Evolutionary conservation across 2,797 vertebrate genomes (phyloP).

Genomic region (Sebastes itinus): DNA sequence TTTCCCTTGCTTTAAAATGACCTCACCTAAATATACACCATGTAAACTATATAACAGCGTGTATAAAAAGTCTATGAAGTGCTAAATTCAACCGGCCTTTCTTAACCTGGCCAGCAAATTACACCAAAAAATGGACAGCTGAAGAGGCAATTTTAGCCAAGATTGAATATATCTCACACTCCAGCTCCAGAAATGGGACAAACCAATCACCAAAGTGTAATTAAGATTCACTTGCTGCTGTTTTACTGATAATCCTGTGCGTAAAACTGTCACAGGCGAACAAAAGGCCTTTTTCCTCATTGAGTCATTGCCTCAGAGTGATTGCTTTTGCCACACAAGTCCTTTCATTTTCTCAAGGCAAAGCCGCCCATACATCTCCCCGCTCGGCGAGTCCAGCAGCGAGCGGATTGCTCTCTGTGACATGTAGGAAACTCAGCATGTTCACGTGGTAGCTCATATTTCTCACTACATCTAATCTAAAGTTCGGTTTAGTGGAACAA

Average conservation of each 20-base stretch:
- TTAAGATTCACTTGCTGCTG: slow-evolving; percentile 74
- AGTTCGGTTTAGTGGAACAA: background rate
- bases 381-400: slow-evolving; percentile 20
- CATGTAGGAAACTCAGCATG: slow-evolving; percentile 44
- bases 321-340: slow-evolving; percentile 64
- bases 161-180: slow-evolving; percentile 48
- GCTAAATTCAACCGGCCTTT: slow-evolving; percentile 8
- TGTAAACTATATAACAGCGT: background rate
- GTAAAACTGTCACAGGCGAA: slow-evolving; percentile 70
- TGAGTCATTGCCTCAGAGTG: slow-evolving; percentile 62
- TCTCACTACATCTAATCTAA: slow-evolving; percentile 12
- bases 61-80: slow-evolving; percentile 14
- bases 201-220: slow-evolving; percentile 71
- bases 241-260: slow-evolving; percentile 73
- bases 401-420: slow-evolving; percentile 41
- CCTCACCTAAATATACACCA: background rate
- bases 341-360: slow-evolving; percentile 63
- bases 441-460: slow-evolving; percentile 19
- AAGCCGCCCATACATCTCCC: slow-evolving; percentile 44
- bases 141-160: slow-evolving; percentile 34
- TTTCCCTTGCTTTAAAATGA: background rate
- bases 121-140: slow-evolving; percentile 18
- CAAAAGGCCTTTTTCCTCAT: slow-evolving; percentile 62
- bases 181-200: slow-evolving; percentile 33
- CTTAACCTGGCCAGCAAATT: slow-evolving; percentile 35